Base-by-base conservation (phyloP, 2,888 invertebrate species). In the Meloe dianella region DNA sequence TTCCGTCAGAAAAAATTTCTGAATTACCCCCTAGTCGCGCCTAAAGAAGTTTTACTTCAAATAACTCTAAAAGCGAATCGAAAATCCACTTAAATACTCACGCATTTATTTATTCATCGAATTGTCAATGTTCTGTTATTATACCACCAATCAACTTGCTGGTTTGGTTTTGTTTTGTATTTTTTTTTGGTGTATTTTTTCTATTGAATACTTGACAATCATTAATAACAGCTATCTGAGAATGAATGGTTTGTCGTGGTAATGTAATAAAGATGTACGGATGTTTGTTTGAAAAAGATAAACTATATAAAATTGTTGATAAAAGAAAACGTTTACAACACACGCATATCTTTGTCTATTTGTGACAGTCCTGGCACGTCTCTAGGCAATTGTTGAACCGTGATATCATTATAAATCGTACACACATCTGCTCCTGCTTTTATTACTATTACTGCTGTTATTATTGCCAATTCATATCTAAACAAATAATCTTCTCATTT, bases 301-400 rank as follows among this genome's bases (percentile, higher is more conserved):
- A 14, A 54, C 24, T 22, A 12, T 24, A 24, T 14, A 6, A 24
- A 24, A 22, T 54, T 24, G 54, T 54, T 14, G 54, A 12, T 14
- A 24, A 24, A 22, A 22, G 14, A 41, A 41, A 47, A 7, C 5
- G 20, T 38, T 38, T 38, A 38, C n/a, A n/a, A 12, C 38, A n/a
- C 6, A 6, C 12, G 1, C 12, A 4, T 4, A 38, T 22, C 35
- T 35, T 35, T 41, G 14, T 35, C 58, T 58, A 20, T 60, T 38
- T 38, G 22, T 60, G 38, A 60, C 60, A 20, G 9, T 54, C n/a
- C 38, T 35, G 60, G 38, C 60, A 32, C 60, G 60, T 60, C 60
- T 35, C 38, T n/a, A 60, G 22, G 38, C 6, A 22, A 60, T 60
- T 38, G 38, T 60, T 35, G 60, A 58, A 58, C 58, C 29, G 30